Percentiles rank a stretch among this genome's conserved stretches.
phyloP scores from a whole-genome alignment of 2,113 vertebrate genomes.

The Crotalus horridus region DNA sequence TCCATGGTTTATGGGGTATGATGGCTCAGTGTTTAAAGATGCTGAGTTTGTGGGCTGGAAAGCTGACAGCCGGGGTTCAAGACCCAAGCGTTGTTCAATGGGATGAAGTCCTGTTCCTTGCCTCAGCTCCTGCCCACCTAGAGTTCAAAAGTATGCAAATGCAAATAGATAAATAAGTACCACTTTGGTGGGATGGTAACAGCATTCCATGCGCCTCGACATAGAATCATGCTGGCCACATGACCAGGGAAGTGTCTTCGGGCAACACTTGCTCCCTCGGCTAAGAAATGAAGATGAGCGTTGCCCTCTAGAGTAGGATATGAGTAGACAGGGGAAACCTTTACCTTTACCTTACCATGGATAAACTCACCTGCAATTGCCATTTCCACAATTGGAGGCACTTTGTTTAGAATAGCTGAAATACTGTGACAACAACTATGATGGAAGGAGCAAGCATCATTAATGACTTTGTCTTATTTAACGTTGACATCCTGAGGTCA shows the following conservation, averaged over 20 bases:
- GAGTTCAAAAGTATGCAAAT: too few species aligned
- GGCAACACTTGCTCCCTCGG: too few species aligned
- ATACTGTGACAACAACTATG: accelerated
- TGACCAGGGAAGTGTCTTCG: not conserved
- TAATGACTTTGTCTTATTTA: conserved; percentile 60
- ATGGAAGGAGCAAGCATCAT: not conserved
- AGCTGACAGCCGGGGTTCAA: too few species aligned
- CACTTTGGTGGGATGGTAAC: too few species aligned
- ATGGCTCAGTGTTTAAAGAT: too few species aligned
- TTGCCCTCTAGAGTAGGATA: not conserved
- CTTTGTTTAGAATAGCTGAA: not conserved
- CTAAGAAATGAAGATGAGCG: not conserved
- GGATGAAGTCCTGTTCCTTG: too few species aligned
- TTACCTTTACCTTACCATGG: not conserved
- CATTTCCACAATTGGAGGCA: accelerated
- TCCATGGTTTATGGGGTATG: not conserved
- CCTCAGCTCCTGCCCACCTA: too few species aligned
- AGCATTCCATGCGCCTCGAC: too few species aligned
- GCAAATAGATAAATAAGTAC: too few species aligned
- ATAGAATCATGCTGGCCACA: not conserved
- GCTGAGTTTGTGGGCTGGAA: too few species aligned
- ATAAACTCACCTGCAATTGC: accelerated
- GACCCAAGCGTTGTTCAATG: too few species aligned
- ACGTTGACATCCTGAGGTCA: conserved; percentile 64
- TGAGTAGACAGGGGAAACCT: not conserved